Evolutionary conservation across 1,140 invertebrate genomes (phyloP).

Genomic region (Drosophila serrata): DNA sequence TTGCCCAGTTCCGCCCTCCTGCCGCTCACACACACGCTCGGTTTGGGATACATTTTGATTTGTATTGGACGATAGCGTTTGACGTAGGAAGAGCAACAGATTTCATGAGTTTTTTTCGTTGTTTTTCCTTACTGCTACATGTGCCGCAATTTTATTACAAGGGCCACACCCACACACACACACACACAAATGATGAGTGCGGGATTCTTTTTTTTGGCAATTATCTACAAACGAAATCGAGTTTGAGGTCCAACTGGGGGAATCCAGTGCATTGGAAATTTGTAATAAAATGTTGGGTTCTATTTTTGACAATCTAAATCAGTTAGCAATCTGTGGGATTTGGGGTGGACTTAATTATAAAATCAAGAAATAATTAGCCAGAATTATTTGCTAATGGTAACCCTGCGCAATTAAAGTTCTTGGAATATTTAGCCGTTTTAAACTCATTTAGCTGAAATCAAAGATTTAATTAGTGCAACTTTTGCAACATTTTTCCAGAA

Average conservation of each 20-base stretch:
- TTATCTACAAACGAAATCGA: slow-evolving; percentile 49
- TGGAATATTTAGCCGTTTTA: neutral
- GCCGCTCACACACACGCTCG: slow-evolving; percentile 5
- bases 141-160: slow-evolving; percentile 70
- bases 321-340: slow-evolving; percentile 2
- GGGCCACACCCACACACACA: slow-evolving; percentile 19
- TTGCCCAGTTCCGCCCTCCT: slow-evolving; percentile 26
- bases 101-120: slow-evolving; percentile 41
- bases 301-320: slow-evolving; percentile 35
- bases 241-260: slow-evolving; percentile 16
- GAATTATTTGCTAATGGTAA: neutral
- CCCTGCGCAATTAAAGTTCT: neutral
- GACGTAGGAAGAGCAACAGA: slow-evolving; percentile 80
- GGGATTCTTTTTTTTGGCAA: slow-evolving; percentile 56
- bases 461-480: neutral
- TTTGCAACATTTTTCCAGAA: neutral
- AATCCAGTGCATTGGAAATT: slow-evolving; percentile 14
- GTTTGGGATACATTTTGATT: slow-evolving; percentile 65
- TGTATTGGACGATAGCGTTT: slow-evolving; percentile 68
- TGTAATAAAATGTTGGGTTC: slow-evolving; percentile 46
- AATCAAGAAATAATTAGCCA: slow-evolving; percentile 33
- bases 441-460: neutral
- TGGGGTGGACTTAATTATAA: neutral
- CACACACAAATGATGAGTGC: slow-evolving; percentile 4
- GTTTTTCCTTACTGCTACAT: slow-evolving; percentile 44